A percentile compares a stretch with the other conserved stretches of the same genome.
These are phyloP conservation scores for Dreissena polymorpha DNA, from an alignment of 1,140 invertebrate species.

Conservation along the genomic window DNA sequence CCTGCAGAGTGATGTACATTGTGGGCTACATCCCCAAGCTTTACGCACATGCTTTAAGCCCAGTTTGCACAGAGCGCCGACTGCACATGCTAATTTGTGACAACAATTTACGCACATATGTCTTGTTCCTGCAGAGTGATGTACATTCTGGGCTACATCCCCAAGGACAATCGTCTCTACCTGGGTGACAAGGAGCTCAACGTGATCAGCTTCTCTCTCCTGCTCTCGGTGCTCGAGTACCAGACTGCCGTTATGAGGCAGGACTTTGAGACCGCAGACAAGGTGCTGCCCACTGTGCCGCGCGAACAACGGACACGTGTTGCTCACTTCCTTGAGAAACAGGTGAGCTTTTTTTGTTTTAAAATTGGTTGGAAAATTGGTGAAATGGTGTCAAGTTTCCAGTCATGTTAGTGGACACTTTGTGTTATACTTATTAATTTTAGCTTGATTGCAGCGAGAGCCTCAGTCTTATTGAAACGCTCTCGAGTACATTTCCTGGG, in stretches of 20 bases:
- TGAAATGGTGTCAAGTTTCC: no score
- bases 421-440: no score
- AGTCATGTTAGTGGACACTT: no score
- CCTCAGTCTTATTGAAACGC: no score
- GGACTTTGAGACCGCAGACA: slow-evolving; percentile 98
- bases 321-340: slow-evolving; percentile 99
- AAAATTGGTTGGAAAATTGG: not conserved
- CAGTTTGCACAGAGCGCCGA: no score
- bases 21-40: slow-evolving; percentile 99
- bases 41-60: no score
- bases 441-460: no score
- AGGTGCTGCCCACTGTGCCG: slow-evolving; percentile 96
- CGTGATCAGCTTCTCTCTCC: slow-evolving; percentile 90
- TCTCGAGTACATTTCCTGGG: no score
- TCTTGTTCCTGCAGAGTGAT: no score
- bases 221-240: slow-evolving; percentile 98
- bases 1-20: slow-evolving; percentile 87
- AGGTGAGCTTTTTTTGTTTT: slow-evolving; percentile 82
- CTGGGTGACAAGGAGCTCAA: slow-evolving; percentile 98
- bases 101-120: no score
- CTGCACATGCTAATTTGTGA: no score
- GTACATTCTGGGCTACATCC: no score
- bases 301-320: slow-evolving; percentile 97
- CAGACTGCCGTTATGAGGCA: slow-evolving; percentile 99
- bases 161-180: slow-evolving; percentile 97